Base-by-base conservation (phyloP, 2,888 invertebrate genomes). In the Tanypteryx hageni region DNA sequence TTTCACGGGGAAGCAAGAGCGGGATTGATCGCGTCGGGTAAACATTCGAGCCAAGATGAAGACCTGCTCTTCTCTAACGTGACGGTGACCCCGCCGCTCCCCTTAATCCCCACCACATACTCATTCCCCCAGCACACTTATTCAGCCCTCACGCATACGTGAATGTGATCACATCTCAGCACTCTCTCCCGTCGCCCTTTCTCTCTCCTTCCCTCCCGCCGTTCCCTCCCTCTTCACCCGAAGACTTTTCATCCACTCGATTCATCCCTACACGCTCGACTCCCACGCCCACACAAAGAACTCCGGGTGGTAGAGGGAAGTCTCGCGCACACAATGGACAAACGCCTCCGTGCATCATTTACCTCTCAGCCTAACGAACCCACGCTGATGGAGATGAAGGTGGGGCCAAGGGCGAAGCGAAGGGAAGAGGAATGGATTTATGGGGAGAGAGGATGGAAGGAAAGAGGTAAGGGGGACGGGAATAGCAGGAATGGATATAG, bases 31-130 rank as follows among this genome's bases (percentile, higher is more conserved):
- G 76, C n/a, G n/a, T 10, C 76, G 0, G 76, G 76, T 11, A 76
- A 76, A 76, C 76, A 76, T n/a, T 76, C 76, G 76, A 76, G 76
- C 22, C 76, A n/a, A n/a, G 76, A 76, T 76, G 76, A 76, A 76
- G 76, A 76, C 76, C 64, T 64, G 18, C 64, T 3, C 44, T 44
- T 44, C 44, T 8, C n/a, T 8, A 16, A 14, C 10, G 76, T 76
- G 76, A 76, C 76, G 27, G 76, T n/a, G n/a, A 76, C 76, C 76
- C 76, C 64, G 16, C 7, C 64, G n/a, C 18, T 14, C 44, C 44
- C 44, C 44, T 44, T 44, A 44, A 64, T 0, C 16, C 64, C 64
- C 76, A 11, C 76, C n/a, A n/a, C n/a, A n/a, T n/a, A n/a, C n/a
- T n/a, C n/a, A n/a, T n/a, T n/a, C n/a, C n/a, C n/a, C n/a, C n/a